These are phyloP conservation scores for Eupsilia transversa DNA, from an alignment of 2,888 invertebrate species.

Conservation along the genomic window DNA sequence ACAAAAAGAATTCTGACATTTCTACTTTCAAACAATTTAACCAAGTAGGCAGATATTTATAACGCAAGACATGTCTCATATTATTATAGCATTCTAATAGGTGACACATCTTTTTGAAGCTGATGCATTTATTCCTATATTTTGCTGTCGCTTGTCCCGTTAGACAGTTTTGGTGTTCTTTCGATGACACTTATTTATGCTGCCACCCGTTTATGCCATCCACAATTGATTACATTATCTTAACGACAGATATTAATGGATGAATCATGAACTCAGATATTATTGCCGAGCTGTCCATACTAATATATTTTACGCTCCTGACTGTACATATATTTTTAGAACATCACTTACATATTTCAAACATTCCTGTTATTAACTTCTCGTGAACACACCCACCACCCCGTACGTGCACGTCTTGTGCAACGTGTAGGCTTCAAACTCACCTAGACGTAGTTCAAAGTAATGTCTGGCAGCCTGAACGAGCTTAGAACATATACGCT, in stretches of 20 bases:
- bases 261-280: background rate
- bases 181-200: background rate
- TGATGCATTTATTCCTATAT: too few relatives aligned
- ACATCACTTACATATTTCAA: background rate
- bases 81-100: too few relatives aligned
- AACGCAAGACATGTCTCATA: too few relatives aligned
- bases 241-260: background rate
- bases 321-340: background rate
- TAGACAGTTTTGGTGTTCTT: background rate
- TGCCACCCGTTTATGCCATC: background rate
- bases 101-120: too few relatives aligned
- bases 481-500: background rate
- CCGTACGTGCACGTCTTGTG: background rate
- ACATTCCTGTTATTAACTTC: background rate
- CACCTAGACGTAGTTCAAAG: background rate
- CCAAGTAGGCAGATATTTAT: too few relatives aligned
- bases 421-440: background rate
- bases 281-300: background rate
- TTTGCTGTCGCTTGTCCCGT: too few relatives aligned
- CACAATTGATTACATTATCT: background rate
- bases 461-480: background rate
- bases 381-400: background rate
- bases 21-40: too few relatives aligned
- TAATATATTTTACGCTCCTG: background rate
- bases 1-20: too few relatives aligned